Percentiles rank a stretch among this genome's conserved stretches.
Conservation (phyloP, 2,797 vertebrate genomes). For the Sternarchorhynchus goeldii region DNA sequence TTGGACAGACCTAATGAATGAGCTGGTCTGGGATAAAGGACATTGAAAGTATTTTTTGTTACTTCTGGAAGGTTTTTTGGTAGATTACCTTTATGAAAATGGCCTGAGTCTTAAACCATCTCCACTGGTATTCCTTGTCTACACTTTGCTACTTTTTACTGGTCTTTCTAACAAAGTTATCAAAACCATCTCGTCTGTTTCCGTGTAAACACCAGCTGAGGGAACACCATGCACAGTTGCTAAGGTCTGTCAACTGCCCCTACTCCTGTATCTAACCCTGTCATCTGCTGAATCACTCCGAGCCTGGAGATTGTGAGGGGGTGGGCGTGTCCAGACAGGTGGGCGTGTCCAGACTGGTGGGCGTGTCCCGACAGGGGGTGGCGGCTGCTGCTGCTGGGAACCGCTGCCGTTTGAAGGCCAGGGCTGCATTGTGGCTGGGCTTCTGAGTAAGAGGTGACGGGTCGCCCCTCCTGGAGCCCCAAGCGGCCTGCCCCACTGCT, state of each 20-base stretch:
- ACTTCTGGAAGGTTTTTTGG: too few species aligned
- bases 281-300: slow-evolving; percentile 63
- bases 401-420: slow-evolving; percentile 66
- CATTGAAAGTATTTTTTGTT: too few species aligned
- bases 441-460: slow-evolving; percentile 45
- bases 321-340: slow-evolving; percentile 33
- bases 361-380: slow-evolving; percentile 65
- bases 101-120: background rate
- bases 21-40: too few species aligned
- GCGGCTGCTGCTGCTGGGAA: slow-evolving; percentile 37
- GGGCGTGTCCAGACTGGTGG: slow-evolving; percentile 72
- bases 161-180: background rate
- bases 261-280: slow-evolving; percentile 19
- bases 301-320: slow-evolving; percentile 66
- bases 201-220: slow-evolving; percentile 7
- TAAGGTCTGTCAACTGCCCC: slow-evolving; percentile 19
- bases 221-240: slow-evolving; percentile 9
- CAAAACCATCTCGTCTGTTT: background rate
- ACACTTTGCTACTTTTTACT: background rate
- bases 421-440: slow-evolving; percentile 42
- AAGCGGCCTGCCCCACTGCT: background rate
- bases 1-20: too few species aligned
- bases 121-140: background rate
- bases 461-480: slow-evolving; percentile 7
- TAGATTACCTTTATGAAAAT: too few species aligned